These are phyloP conservation scores for Ceratosolen fusciceps DNA, from an alignment of 1,140 invertebrate genomes.

Conservation along the genomic window DNA sequence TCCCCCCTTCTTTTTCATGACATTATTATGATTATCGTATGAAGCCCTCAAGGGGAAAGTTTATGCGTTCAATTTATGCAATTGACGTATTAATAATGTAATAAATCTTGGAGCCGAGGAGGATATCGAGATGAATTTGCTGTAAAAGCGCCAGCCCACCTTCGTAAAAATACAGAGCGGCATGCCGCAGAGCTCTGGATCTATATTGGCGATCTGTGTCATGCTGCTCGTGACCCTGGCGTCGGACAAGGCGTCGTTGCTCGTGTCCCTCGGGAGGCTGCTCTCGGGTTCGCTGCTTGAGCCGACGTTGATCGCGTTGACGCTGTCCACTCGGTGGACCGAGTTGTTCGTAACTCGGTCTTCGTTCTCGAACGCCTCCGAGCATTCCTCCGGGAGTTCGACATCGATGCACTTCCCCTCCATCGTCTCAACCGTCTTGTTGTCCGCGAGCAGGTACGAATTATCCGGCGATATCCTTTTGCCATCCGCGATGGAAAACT, in stretches of 20 bases:
- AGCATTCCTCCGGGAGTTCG: slow-evolving; percentile 58
- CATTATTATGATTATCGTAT: too few species aligned
- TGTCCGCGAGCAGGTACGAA: slow-evolving; percentile 60
- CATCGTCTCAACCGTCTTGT: slow-evolving; percentile 68
- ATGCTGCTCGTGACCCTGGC: slow-evolving; percentile 71
- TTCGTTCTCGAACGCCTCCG: slow-evolving; percentile 53
- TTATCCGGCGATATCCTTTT: slow-evolving; percentile 50
- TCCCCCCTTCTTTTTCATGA: too few species aligned
- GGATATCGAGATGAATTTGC: too few species aligned
- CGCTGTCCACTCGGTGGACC: slow-evolving; percentile 65
- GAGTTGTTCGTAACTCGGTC: slow-evolving; percentile 56
- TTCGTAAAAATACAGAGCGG: slow-evolving; percentile 91
- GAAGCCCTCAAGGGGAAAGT: too few species aligned
- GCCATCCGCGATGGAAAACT: slow-evolving; percentile 48
- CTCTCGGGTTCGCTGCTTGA: slow-evolving; percentile 67
- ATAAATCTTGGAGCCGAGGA: too few species aligned
- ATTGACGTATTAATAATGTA: too few species aligned
- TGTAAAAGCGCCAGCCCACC: slow-evolving; percentile 68
- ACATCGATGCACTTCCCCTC: slow-evolving; percentile 63
- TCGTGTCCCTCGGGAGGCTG: slow-evolving; percentile 74
- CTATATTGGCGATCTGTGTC: slow-evolving; percentile 74
- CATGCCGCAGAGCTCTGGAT: slow-evolving; percentile 85
- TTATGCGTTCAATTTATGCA: too few species aligned
- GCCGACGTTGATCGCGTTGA: slow-evolving; percentile 64
- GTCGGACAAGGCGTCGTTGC: slow-evolving; percentile 75